Conservation (phyloP, 1,140 invertebrate species). For the Drosophila biarmipes region DNA sequence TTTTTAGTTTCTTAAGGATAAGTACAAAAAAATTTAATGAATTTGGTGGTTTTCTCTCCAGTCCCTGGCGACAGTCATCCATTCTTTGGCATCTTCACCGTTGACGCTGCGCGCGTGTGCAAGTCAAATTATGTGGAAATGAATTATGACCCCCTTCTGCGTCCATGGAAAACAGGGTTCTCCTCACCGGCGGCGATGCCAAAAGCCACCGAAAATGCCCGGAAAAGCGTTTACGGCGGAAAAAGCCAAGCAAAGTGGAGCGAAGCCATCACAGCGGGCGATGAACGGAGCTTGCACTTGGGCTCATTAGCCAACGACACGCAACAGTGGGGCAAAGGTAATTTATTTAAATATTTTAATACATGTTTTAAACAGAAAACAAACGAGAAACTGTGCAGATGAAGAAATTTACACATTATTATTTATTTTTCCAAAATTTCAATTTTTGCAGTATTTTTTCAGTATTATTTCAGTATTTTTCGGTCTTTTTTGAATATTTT, state of each 20-base stretch:
- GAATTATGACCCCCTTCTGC: slow-evolving; percentile 57
- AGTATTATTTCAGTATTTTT: no score
- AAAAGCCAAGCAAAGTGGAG: slow-evolving; percentile 23
- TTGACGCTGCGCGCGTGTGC: slow-evolving; percentile 55
- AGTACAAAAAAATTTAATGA: neutral
- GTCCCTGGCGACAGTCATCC: slow-evolving; percentile 7
- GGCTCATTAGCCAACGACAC: slow-evolving; percentile 26
- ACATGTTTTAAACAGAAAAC: neutral
- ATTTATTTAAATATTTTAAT: neutral
- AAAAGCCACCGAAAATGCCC: slow-evolving; percentile 38
- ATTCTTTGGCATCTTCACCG: slow-evolving; percentile 11
- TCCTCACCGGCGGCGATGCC: neutral
- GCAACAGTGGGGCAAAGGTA: neutral
- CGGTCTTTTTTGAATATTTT: no score
- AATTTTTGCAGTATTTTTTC: neutral
- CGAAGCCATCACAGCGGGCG: slow-evolving; percentile 52
- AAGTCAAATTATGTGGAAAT: slow-evolving; percentile 80
- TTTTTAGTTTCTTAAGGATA: neutral
- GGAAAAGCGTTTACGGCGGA: slow-evolving; percentile 31
- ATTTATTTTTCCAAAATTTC: neutral
- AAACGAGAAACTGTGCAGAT: no score
- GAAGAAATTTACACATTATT: no score
- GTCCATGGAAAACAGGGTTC: neutral
- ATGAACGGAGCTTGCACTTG: slow-evolving; percentile 34
- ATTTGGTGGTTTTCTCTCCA: neutral